Percentiles rank a stretch among this genome's conserved stretches.
phyloP scores from a whole-genome alignment of 1,140 invertebrate species.

The Hylyphantes graminicola region DNA sequence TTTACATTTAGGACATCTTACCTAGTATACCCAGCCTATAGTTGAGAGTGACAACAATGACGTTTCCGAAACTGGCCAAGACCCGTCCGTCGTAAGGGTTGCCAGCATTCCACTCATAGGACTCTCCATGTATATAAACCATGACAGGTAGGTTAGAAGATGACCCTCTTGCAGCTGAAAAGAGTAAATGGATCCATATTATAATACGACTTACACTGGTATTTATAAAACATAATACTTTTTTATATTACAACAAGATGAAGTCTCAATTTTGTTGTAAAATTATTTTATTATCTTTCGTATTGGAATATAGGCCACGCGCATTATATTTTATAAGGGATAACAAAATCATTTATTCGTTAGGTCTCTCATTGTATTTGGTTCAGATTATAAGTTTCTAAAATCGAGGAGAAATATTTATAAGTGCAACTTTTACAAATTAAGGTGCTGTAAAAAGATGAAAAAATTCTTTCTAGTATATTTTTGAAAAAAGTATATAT shows the following conservation, averaged over 20 bases:
- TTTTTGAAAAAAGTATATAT: too few species aligned
- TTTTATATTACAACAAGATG: neutral
- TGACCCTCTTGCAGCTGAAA: conserved; percentile 17
- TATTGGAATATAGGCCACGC: too few species aligned
- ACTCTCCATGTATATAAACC: conserved; percentile 95
- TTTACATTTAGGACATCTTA: conserved; percentile 71
- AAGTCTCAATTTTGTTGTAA: too few species aligned
- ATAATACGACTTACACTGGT: neutral
- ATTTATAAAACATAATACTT: neutral
- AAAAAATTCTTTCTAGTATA: too few species aligned
- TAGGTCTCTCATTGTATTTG: too few species aligned
- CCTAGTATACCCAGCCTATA: conserved; percentile 95
- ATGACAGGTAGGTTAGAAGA: conserved; percentile 78
- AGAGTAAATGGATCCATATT: neutral
- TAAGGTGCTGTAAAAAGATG: too few species aligned
- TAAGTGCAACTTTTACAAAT: too few species aligned
- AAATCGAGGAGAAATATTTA: too few species aligned
- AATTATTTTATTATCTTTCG: too few species aligned
- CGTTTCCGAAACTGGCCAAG: conserved; percentile 89
- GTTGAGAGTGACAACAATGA: conserved; percentile 97
- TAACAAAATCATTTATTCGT: too few species aligned
- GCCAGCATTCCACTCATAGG: conserved; percentile 95
- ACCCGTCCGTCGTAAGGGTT: conserved; percentile 96
- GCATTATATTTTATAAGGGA: too few species aligned
- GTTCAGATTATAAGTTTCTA: too few species aligned